Conservation (phyloP, 2,888 invertebrate genomes). For the Stenotaenia linearis region DNA sequence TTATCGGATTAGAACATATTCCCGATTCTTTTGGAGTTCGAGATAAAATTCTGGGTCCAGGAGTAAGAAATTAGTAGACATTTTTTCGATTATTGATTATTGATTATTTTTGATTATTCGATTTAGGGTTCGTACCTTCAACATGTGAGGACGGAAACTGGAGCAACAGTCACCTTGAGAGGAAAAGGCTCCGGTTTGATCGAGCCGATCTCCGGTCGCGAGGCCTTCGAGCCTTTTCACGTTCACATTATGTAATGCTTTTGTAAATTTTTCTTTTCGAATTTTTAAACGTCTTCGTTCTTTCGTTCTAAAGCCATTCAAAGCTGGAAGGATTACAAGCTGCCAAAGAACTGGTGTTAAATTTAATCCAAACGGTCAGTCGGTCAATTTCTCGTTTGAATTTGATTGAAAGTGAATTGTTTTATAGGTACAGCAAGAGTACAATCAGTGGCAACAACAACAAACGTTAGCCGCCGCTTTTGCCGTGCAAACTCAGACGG, state of each 20-base stretch:
- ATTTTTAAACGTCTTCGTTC: background rate
- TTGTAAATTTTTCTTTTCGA: background rate
- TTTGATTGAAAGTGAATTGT: too few relatives aligned
- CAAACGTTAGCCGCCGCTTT: conserved; percentile 34
- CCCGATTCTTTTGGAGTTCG: conserved; percentile 69
- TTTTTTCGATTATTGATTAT: background rate
- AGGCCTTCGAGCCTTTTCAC: conserved; percentile 66
- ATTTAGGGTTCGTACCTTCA: conserved; percentile 55
- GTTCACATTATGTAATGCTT: conserved; percentile 61
- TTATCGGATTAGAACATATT: conserved; percentile 69
- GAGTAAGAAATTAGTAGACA: conserved; percentile 42
- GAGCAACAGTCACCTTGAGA: conserved; percentile 66
- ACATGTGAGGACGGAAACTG: conserved; percentile 71
- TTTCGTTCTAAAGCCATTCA: conserved; percentile 55
- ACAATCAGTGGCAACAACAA: conserved; percentile 36
- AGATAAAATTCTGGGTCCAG: conserved; percentile 62
- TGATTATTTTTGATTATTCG: background rate
- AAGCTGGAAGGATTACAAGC: conserved; percentile 62
- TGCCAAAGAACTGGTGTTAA: conserved; percentile 66
- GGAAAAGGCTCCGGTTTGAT: conserved; percentile 61
- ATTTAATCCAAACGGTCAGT: conserved; percentile 71
- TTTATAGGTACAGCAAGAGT: conserved; percentile 37
- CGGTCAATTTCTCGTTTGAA: too few relatives aligned
- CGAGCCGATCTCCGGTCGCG: conserved; percentile 55
- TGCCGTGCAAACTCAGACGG: conserved; percentile 32